Evolutionary conservation across 2,888 invertebrate species (phyloP), one percentile per base, ranked within the genome.

Genomic region (Oeneis ivallda): DNA sequence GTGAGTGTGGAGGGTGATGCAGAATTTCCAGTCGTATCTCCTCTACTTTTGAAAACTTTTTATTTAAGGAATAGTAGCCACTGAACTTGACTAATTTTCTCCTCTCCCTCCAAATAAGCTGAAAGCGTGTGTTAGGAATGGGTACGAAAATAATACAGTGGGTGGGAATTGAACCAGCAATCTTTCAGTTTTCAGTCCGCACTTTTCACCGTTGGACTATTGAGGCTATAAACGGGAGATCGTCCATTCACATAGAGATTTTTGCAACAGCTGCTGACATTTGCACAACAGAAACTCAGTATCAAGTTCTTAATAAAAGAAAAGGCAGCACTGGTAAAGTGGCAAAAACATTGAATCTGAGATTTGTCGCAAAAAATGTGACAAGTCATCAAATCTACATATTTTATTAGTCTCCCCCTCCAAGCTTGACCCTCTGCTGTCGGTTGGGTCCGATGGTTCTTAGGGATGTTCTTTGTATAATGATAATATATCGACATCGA

Each of bases 341-440:
- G 81, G 83, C 86, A 85, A 81, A 86, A 89, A 88, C 89, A 87
- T 87, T 86, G 87, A 87, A 88, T 87, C 87, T 86, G 80, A 84
- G 89, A 90, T 89, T 90, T 89, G 87, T 87, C 82, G 80, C 89
- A 90, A 92, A 89, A 91, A 91, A 91, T 89, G 88, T 92, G 90
- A 88, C 91, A 92, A 91, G 89, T 92, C 91, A 91, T 92, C 91
- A 91, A 91, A 92, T 92, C 92, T 92, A 86, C 92, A 91, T 91
- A 92, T 92, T 92, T 91, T 91, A 92, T 91, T 91, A 89, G 88
- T 82, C 79, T 86, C 85, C 82, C 85, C 85, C 82, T 82, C 83
- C 82, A 80, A 83, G 82, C 84, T 80, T 83, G 85, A 86, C 89
- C 89, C 87, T 89, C 89, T 79, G 87, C 81, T 79, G 81, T 68